A percentile compares a stretch with the other conserved stretches of the same genome.
Evolutionary conservation across 2,888 invertebrate genomes (phyloP).

Genomic region (Zootermopsis nevadensis): DNA sequence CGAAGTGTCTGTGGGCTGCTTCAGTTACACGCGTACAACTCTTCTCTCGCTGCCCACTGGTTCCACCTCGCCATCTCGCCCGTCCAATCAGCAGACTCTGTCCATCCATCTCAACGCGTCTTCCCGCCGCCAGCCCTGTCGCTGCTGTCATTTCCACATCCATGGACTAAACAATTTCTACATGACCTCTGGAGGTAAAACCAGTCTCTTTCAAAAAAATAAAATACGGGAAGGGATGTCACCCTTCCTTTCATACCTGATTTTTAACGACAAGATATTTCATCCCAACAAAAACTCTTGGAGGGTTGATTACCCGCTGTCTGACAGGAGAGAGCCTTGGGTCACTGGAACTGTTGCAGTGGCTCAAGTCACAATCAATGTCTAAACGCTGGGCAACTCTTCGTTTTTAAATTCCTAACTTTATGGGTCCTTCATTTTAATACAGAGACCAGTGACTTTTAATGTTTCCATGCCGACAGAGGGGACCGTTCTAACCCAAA

Average conservation of each 20-base stretch:
- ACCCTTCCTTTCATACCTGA: background rate
- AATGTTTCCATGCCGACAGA: too few species aligned
- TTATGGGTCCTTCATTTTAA: too few species aligned
- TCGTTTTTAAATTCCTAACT: too few species aligned
- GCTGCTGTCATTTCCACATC: background rate
- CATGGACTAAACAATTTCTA: background rate
- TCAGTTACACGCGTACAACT: too few species aligned
- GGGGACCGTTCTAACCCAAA: too few species aligned
- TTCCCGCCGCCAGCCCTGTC: background rate
- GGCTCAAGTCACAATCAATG: too few species aligned
- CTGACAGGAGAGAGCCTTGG: background rate
- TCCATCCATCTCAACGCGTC: background rate
- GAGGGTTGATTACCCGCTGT: background rate
- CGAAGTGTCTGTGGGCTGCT: too few species aligned
- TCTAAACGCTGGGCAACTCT: too few species aligned
- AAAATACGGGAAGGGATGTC: background rate
- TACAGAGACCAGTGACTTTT: too few species aligned
- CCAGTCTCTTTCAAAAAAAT: background rate
- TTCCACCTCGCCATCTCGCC: too few species aligned
- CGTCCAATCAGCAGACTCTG: background rate
- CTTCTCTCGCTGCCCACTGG: too few species aligned
- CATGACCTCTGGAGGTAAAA: background rate
- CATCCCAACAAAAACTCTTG: background rate
- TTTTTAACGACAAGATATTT: background rate
- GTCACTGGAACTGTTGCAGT: background rate